Evolutionary conservation across 2,113 vertebrate species (phyloP), one percentile per base, ranked within the genome.

Genomic region (Alouatta palliata): DNA sequence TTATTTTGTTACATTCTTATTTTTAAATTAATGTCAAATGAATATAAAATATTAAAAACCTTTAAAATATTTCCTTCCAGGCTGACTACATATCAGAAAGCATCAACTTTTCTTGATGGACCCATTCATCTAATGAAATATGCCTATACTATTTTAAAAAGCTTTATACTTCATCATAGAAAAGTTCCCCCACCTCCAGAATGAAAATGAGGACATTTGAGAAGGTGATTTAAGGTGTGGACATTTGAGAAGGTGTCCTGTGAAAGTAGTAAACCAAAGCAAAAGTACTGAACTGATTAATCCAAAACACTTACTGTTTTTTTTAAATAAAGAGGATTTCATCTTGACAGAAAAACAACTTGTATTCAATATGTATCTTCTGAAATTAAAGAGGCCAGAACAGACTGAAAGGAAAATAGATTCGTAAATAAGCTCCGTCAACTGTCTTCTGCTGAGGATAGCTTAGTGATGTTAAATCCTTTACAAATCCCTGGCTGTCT

Each of bases 101-200:
- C 97, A 97, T 97, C 98, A 98, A 54, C 97, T 97, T 97, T 97
- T 98, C 94, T 96, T 71, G 35, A 56, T 97, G 98, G 97, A 98
- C 58, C 77, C 91, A 81, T 93, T 96, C 91, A 91, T 98, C 97
- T 89, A 97, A n/a, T 97, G 97, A 96, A 96, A 97, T 95, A 96
- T 96, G 91, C 70, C 92, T 91, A 45, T 91, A 79, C 77, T 96
- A 94, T 98, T 97, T 98, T 98, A 89, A 80, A 96, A 93, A 73
- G 97, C 85, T 97, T 96, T 97, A 73, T 87, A 30, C 97, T 98
- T 98, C 54, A 61, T 68, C 94, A 94, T 91, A 97, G 96, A 98
- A 94, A 95, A 94, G 87, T 98, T 97, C 84, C 7, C 84, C 11
- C 25, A 40, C 19, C 54, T 11, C 66, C 82, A 95, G 97, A 97